Evolutionary conservation across 2,797 vertebrate genomes (phyloP), one percentile per base, ranked within the genome.

Genomic region (Acanthurus tractus): DNA sequence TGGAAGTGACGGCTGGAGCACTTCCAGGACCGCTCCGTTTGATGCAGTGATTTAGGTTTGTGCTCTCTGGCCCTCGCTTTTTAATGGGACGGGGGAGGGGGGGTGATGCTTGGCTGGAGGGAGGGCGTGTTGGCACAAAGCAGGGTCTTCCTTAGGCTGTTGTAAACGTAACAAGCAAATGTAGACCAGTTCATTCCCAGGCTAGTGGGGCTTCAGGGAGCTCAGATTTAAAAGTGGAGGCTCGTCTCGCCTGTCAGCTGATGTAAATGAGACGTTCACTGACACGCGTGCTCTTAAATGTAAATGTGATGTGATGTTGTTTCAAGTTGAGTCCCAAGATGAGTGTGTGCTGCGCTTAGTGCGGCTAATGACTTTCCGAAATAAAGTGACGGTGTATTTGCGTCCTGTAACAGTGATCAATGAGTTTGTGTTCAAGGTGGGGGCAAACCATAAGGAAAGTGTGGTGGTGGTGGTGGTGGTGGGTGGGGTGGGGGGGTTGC

Each of bases 11-110:
- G 58, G 74, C 83, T 92, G 90, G 87, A 86, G 74, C 58, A 0
- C 1, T 1, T 83, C 88, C 88, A 90, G 76, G 52, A 14, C 49
- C 1, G 15, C 74, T 83, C 72, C 20, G 61, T 89, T 90, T 92
- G 80, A 93, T 89, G 82, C 86, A 59, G 84, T 70, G 82, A 89
- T 90, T 90, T 86, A 87, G 82, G 75, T 66, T 42, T 62, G 67
- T 84, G 86, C 87, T 81, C 79, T 56, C 73, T 78, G 75, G 79
- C 86, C 86, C 86, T 79, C 63, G 1, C 7, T 53, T 53, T 36
- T 40, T 82, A 82, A 84, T 46, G 68, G 65, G n/a, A n/a, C n/a
- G n/a, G n/a, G n/a, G n/a, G n/a, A n/a, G n/a, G n/a, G n/a, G 64
- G 79, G 75, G 48, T 48, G 77, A 74, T 69, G 70, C 74, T 57